Conservation (phyloP, 2,113 vertebrate species). For the Brevimyrus niger region DNA sequence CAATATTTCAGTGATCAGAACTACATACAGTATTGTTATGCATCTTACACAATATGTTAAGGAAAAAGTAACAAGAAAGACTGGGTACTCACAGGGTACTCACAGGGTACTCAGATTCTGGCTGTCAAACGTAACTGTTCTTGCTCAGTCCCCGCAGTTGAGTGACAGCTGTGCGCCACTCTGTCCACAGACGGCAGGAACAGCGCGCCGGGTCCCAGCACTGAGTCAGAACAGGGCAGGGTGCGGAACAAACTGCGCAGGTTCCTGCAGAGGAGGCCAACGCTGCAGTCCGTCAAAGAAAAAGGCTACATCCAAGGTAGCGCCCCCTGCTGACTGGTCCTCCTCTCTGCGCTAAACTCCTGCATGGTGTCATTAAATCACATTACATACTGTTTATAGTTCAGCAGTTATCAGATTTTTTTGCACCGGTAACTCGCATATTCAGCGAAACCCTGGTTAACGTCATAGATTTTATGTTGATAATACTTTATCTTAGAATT, state of each 20-base stretch:
- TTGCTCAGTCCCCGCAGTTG: neutral
- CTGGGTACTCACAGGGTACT: too few species aligned
- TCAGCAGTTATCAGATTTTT: neutral
- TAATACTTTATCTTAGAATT: neutral
- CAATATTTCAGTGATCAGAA: neutral
- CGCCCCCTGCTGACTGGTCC: neutral
- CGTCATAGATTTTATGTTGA: neutral
- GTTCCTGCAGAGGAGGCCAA: conserved; percentile 78
- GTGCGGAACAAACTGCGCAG: conserved; percentile 74
- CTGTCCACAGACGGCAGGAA: conserved; percentile 28
- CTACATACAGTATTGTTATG: neutral
- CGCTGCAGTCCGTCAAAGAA: conserved; percentile 80
- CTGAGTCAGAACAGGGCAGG: conserved; percentile 63
- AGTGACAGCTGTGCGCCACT: neutral
- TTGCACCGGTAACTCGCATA: neutral
- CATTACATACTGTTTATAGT: neutral
- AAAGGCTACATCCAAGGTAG: conserved; percentile 83
- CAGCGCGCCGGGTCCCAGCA: neutral
- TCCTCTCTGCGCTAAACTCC: neutral
- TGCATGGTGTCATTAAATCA: neutral
- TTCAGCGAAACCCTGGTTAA: neutral
- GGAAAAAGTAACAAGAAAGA: neutral
- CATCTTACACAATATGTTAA: neutral
- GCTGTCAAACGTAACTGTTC: neutral
- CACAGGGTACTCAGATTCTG: neutral